Evolutionary conservation across 2,113 vertebrate species (phyloP), one percentile per base, ranked within the genome.

Genomic region (Leucopsar rothschildi): DNA sequence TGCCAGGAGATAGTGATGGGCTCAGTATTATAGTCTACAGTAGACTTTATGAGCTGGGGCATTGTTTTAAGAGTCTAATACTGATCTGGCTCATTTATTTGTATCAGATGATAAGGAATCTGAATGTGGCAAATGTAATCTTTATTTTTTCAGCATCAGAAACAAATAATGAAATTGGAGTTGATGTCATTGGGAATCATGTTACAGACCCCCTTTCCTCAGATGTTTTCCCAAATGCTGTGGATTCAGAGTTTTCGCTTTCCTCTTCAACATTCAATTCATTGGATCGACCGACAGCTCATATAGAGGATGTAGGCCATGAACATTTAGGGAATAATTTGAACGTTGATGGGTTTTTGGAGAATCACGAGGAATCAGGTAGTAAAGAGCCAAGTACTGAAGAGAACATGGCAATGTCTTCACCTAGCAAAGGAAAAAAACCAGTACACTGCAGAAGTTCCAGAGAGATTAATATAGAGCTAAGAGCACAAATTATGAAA

Each of bases 401-500:
- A 92, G 95, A 98, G 79, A 95, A 92, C n/a, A 82, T 96, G 20
- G 96, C 98, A 61, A 93, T 97, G 77, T 98, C 98, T 96, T 98
- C 98, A 13, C 98, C 98, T 5, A 94, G 80, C 24, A 98, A 98
- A 63, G 98, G 98, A 86, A 99, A 98, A 97, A 99, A 98, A 80
- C 1, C 98, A 83, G 96, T 97, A 63, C 98, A 98, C 61, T 98
- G 96, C 28, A 98, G 99, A 95, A 98, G 98, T 68, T 96, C 98
- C 9, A 98, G 99, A 94, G 98, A 99, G 78, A 94, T 98, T 93
- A 99, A 99, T 96, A 98, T 97, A 53, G 99, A 99, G 83, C 97
- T 99, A 68, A 97, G 98, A 97, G 97, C 98, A 88, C 98, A 99
- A 96, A 99, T 99, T 94, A 98, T 98, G 97, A 99, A 98, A 97